A percentile compares a stretch with the other conserved stretches of the same genome.
Conservation (phyloP, 2,797 vertebrate genomes). For the Galaxias olidus region DNA sequence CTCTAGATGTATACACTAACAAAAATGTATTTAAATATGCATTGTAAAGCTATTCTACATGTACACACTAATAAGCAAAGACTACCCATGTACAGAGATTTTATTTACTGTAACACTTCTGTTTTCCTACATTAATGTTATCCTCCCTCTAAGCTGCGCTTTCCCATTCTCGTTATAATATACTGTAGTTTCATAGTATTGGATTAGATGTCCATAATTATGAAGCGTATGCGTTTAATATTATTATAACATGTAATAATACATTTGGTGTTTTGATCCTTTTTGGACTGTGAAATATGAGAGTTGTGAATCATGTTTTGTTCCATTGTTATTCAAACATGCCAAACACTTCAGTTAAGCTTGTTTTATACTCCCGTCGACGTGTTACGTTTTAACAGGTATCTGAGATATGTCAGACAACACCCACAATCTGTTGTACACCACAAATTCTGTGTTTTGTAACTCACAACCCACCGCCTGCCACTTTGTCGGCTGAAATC, state of each 20-base stretch:
- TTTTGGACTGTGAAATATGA: conserved; percentile 29
- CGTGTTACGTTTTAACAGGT: too few species aligned
- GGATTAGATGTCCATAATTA: conserved; percentile 50
- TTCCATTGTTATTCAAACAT: conserved; percentile 40
- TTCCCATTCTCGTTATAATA: conserved; percentile 57
- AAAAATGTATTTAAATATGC: background rate
- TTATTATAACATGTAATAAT: conserved; percentile 59
- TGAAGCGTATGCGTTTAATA: conserved; percentile 11
- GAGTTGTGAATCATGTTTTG: conserved; percentile 13
- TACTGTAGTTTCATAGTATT: conserved; percentile 48
- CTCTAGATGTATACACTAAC: too few species aligned
- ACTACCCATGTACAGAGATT: background rate
- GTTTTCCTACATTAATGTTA: conserved; percentile 43
- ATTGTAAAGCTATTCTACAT: background rate
- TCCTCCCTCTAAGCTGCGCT: conserved; percentile 42
- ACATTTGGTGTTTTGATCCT: conserved; percentile 34
- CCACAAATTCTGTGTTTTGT: too few species aligned
- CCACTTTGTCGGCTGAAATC: too few species aligned
- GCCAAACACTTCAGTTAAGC: conserved; percentile 33
- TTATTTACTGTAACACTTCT: conserved; percentile 23
- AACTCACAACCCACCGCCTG: too few species aligned
- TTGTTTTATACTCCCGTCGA: background rate
- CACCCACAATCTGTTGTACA: too few species aligned
- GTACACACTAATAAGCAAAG: too few species aligned
- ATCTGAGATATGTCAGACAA: too few species aligned